Evolutionary conservation across 2,888 invertebrate species (phyloP).

Genomic region (Leptodirus hochenwartii): DNA sequence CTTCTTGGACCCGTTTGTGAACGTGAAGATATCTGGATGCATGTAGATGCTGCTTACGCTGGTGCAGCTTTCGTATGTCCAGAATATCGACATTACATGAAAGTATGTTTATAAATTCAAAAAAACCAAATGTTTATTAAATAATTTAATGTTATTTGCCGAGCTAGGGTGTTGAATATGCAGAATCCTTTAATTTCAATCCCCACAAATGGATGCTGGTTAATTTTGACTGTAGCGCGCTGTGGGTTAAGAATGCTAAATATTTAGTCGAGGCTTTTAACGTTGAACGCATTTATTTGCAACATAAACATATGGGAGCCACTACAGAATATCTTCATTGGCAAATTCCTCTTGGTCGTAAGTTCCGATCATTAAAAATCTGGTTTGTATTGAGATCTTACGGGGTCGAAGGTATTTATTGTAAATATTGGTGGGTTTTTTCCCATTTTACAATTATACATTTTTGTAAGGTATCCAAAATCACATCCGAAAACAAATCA

Average conservation of each 20-base stretch:
- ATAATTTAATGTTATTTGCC: constrained; percentile 45
- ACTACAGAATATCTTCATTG: constrained; percentile 56
- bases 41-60: constrained; percentile 94
- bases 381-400: constrained; percentile 80
- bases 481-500: constrained; percentile 56
- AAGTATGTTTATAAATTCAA: constrained; percentile 45
- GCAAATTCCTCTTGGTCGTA: constrained; percentile 72
- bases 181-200: constrained; percentile 85
- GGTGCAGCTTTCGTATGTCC: constrained; percentile 83
- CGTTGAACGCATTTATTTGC: constrained; percentile 80
- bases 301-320: constrained; percentile 47
- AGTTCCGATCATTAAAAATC: constrained; percentile 77
- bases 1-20: constrained; percentile 72
- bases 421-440: no score
- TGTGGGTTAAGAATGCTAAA: constrained; percentile 75
- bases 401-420: constrained; percentile 65
- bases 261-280: constrained; percentile 72
- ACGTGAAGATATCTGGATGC: constrained; percentile 66
- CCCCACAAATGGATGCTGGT: constrained; percentile 92
- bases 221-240: constrained; percentile 88
- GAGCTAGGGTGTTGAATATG: constrained; percentile 58
- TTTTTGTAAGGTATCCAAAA: no score
- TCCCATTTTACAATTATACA: no score
- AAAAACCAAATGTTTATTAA: background rate
- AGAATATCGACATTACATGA: constrained; percentile 66